Evolutionary conservation across 2,797 vertebrate species (phyloP), one percentile per base, ranked within the genome.

Genomic region (Cetoscarus ocellatus): DNA sequence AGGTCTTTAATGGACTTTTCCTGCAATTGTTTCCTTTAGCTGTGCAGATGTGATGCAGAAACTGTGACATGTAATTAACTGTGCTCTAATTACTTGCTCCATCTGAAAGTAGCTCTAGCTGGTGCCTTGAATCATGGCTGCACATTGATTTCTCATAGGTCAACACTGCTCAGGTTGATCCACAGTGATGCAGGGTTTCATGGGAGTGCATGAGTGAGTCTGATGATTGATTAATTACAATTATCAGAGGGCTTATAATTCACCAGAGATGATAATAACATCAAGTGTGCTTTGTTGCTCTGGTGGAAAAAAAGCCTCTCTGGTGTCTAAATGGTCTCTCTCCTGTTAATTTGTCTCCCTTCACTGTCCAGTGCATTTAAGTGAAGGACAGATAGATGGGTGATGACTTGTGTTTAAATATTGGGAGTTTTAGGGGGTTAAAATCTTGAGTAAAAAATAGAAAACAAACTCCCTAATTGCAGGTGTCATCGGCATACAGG

Each of bases 181-280:
- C 84, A 60, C 85, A 67, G 70, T 75, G 82, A 83, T 83, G 69
- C 73, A 50, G 80, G 73, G 80, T 82, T 83, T 81, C 82, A 86
- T 67, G 47, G 81, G 65, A 91, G 83, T 79, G 82, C 84, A 84
- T 86, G 78, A 88, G 84, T 80, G 84, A 91, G 82, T 73, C 67
- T 86, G 89, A 88, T 92, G 92, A 94, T 93, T 92, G 88, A 93
- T 95, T 94, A 93, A 94, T 94, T 93, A 92, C 90, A 92, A 93
- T 92, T 92, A 94, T 93, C 90, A 91, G 85, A 86, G 89, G 81
- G 82, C 82, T 91, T 86, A 90, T 94, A 92, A 94, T 93, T 91
- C 79, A 83, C 74, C 77, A 86, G 81, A 72, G 83, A 93, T 88
- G 82, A 91, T 94, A 91, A 93, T 88, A 91, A 92, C 86, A 91